Conservation (phyloP, 2,113 vertebrate species). For the Neofelis nebulosa region DNA sequence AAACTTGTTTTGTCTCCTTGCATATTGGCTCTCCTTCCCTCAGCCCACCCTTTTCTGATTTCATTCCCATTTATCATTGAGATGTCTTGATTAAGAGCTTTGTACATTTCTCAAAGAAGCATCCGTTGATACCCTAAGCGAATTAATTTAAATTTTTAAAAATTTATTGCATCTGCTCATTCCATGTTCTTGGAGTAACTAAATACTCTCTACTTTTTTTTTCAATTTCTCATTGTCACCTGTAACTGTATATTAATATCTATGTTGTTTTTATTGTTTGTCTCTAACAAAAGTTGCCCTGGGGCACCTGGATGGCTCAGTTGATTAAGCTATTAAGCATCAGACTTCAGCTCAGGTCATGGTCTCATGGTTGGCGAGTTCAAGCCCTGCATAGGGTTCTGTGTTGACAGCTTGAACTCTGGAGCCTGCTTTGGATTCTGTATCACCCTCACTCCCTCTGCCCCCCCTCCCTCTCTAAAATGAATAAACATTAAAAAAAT, state of each 20-base stretch:
- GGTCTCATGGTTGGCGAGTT: too few relatives aligned
- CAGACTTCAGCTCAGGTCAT: too few relatives aligned
- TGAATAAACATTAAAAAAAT: too few relatives aligned
- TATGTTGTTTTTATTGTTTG: neutral
- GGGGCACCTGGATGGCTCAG: too few relatives aligned
- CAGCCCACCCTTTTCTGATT: neutral
- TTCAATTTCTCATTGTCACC: neutral
- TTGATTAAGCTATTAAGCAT: too few relatives aligned
- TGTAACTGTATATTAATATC: neutral
- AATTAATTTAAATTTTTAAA: neutral
- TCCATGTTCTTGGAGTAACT: neutral
- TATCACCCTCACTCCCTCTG: too few relatives aligned
- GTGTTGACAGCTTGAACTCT: too few relatives aligned
- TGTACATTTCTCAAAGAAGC: neutral
- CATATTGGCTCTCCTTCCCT: neutral
- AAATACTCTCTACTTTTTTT: neutral
- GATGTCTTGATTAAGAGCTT: neutral
- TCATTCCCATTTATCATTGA: neutral
- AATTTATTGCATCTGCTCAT: neutral
- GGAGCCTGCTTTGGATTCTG: too few relatives aligned
- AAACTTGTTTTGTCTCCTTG: neutral
- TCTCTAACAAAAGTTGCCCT: neutral
- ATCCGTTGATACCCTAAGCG: neutral
- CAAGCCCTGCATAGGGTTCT: too few relatives aligned
- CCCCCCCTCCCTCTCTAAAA: too few relatives aligned